phyloP scores from a whole-genome alignment of 2,888 invertebrate genomes.

The Synergus gifuensis region DNA sequence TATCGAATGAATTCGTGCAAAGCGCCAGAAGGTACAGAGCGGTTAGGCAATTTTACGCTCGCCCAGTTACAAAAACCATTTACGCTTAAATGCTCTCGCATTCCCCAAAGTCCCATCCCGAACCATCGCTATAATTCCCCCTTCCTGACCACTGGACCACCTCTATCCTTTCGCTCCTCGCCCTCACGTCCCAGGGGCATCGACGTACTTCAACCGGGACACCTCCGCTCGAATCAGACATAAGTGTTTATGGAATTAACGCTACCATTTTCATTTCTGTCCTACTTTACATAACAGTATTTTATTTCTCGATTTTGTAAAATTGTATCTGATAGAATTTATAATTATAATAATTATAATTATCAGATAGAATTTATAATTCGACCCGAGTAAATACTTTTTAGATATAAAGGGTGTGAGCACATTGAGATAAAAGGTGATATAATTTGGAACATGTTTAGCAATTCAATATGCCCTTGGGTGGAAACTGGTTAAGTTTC shows the following conservation, averaged over 20 bases:
- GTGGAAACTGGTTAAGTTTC: not conserved
- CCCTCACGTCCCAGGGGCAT: slow-evolving; percentile 46
- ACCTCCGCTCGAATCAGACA: slow-evolving; percentile 38
- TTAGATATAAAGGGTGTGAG: not conserved
- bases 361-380: not conserved
- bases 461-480: not conserved
- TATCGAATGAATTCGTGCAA: slow-evolving; percentile 68
- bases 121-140: slow-evolving; percentile 64
- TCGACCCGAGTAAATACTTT: not conserved
- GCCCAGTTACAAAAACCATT: slow-evolving; percentile 77
- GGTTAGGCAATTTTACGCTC: slow-evolving; percentile 77
- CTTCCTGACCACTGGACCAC: slow-evolving; percentile 52
- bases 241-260: slow-evolving; percentile 45
- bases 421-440: not conserved
- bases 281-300: slow-evolving; percentile 43
- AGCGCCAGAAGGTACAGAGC: slow-evolving; percentile 69
- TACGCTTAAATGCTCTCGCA: slow-evolving; percentile 75
- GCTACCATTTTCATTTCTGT: slow-evolving; percentile 44
- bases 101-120: slow-evolving; percentile 58
- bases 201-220: slow-evolving; percentile 41
- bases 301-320: not conserved
- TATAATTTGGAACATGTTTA: not conserved
- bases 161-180: slow-evolving; percentile 45
- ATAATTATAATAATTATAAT: too few species aligned
- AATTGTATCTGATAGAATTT: not conserved